These are phyloP conservation scores for Meandrusa payeni DNA, from an alignment of 2,888 invertebrate genomes.

Conservation along the genomic window DNA sequence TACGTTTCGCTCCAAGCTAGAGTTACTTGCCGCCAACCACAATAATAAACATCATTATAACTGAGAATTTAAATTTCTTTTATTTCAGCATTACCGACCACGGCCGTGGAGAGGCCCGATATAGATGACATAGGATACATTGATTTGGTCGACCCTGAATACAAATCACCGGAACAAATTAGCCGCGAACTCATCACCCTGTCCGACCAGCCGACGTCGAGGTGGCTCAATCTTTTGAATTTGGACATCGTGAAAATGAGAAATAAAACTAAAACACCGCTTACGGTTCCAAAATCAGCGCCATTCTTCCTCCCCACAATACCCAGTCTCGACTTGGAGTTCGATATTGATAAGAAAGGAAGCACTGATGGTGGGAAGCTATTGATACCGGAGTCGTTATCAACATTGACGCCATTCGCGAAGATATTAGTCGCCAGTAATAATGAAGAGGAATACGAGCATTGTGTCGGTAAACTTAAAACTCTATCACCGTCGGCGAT, in stretches of 20 bases:
- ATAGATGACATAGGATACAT: constrained; percentile 64
- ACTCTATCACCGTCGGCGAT: constrained; percentile 89
- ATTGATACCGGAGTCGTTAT: constrained; percentile 78
- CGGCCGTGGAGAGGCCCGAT: constrained; percentile 69
- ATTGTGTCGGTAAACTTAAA: constrained; percentile 83
- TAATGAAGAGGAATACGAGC: constrained; percentile 71
- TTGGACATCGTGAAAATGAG: constrained; percentile 91
- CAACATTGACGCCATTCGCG: constrained; percentile 86
- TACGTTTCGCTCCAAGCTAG: no score
- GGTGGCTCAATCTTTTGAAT: constrained; percentile 95
- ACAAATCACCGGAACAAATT: constrained; percentile 88
- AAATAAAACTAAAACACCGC: constrained; percentile 93
- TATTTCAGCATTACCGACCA: constrained; percentile 64
- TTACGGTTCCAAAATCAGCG: constrained; percentile 91
- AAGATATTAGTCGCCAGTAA: constrained; percentile 80
- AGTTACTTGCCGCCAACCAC: no score
- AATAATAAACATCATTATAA: constrained; percentile 57
- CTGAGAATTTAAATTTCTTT: no score
- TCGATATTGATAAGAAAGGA: constrained; percentile 83
- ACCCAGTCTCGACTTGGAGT: constrained; percentile 89
- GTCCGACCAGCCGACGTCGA: constrained; percentile 90
- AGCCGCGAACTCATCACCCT: constrained; percentile 89
- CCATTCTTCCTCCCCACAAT: constrained; percentile 98
- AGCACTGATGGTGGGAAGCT: constrained; percentile 71
- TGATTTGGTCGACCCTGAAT: constrained; percentile 76